Evolutionary conservation across 2,797 vertebrate genomes (phyloP).

Genomic region (Characodon lateralis): DNA sequence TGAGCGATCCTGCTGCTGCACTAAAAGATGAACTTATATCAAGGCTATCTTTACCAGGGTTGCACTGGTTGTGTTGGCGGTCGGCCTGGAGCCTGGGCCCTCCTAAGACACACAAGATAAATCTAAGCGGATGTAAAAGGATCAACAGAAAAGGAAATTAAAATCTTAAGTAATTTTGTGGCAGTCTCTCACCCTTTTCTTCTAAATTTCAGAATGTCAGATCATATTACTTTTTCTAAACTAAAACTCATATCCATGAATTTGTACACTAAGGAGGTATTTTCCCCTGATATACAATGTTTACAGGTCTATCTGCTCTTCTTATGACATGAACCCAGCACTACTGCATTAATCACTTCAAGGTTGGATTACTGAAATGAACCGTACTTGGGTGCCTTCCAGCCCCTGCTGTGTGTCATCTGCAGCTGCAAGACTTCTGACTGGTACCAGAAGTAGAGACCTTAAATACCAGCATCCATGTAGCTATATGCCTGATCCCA

Average conservation of each 20-base stretch:
- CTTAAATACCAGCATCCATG: neutral
- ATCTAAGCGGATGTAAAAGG: neutral
- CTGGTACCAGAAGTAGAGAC: neutral
- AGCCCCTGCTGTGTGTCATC: neutral
- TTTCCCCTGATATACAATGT: neutral
- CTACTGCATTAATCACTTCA: neutral
- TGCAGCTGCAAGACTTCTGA: neutral
- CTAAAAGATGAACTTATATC: neutral
- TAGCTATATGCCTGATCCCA: neutral
- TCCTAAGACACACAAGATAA: neutral
- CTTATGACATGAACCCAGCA: neutral
- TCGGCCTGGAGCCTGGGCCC: neutral
- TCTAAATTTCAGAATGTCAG: neutral
- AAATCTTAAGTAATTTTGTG: neutral
- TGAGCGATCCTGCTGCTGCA: neutral
- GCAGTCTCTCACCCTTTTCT: neutral
- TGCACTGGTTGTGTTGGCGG: neutral
- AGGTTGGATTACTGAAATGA: slow-evolving; percentile 1
- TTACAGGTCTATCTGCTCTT: neutral
- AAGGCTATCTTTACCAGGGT: neutral
- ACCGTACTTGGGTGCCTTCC: neutral
- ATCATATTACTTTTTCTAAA: neutral
- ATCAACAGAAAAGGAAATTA: slow-evolving; percentile 4
- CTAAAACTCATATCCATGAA: neutral
- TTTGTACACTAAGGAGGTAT: neutral